Evolutionary conservation across 2,797 vertebrate species (phyloP).

Genomic region (Poeciliopsis paucimaculata): DNA sequence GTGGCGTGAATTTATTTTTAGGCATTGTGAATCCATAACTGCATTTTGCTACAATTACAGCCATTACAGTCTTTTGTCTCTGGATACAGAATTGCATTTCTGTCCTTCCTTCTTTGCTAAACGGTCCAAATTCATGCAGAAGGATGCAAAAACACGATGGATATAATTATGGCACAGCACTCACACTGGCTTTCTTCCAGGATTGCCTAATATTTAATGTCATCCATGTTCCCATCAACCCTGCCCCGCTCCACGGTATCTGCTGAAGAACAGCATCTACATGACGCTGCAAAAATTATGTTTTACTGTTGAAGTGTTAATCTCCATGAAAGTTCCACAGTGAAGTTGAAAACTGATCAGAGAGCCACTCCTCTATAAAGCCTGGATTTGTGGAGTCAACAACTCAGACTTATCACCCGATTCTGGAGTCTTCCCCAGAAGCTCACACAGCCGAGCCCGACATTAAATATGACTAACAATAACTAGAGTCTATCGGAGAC

Average conservation of each 20-base stretch:
- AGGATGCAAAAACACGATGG: too few species aligned
- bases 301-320: not conserved
- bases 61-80: not conserved
- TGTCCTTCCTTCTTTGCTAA: not conserved
- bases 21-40: not conserved
- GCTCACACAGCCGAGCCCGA: too few species aligned
- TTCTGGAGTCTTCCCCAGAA: too few species aligned
- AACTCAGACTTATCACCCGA: not conserved
- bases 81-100: not conserved
- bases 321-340: not conserved
- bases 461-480: too few species aligned
- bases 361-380: too few species aligned
- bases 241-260: not conserved
- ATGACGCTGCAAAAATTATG: not conserved
- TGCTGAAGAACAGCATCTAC: not conserved
- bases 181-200: not conserved
- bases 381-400: not conserved
- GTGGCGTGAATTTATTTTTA: not conserved
- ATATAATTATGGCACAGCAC: not conserved
- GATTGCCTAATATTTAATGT: not conserved
- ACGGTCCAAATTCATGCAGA: too few species aligned
- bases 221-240: not conserved
- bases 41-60: not conserved
- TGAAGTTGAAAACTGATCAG: not conserved
- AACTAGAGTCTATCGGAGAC: not conserved